phyloP scores from a whole-genome alignment of 1,140 invertebrate species.

The Epicauta chinensis region DNA sequence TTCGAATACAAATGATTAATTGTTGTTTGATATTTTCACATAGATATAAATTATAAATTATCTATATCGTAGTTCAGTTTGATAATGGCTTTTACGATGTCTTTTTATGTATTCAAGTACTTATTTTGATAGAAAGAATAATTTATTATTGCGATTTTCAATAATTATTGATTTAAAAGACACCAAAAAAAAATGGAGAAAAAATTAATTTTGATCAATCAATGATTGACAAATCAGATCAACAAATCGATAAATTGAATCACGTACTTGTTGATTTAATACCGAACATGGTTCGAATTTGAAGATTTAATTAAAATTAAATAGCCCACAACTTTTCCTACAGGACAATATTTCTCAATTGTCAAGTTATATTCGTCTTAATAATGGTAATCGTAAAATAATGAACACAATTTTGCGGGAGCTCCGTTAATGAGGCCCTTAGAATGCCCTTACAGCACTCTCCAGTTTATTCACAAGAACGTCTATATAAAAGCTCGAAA shows the following conservation, averaged over 20 bases:
- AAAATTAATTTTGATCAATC: neutral
- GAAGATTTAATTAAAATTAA: neutral
- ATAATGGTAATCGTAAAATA: conserved; percentile 27
- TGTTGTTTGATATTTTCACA: conserved; percentile 12
- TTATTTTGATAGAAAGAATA: neutral
- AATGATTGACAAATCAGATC: too few relatives aligned
- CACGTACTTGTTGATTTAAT: neutral
- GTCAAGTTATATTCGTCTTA: conserved; percentile 23
- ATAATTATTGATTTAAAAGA: neutral
- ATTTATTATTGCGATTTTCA: neutral
- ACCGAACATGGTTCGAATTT: neutral
- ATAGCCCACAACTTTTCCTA: neutral
- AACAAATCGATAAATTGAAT: neutral
- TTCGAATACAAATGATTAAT: conserved; percentile 8
- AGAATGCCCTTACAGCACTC: conserved; percentile 9
- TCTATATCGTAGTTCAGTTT: conserved; percentile 7
- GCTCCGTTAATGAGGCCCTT: conserved; percentile 22
- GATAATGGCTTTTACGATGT: too few relatives aligned
- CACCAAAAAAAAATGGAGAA: too few relatives aligned
- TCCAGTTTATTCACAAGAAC: too few relatives aligned
- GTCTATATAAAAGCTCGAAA: too few relatives aligned
- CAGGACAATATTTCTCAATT: conserved; percentile 23
- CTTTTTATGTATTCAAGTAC: too few relatives aligned
- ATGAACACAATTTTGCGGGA: conserved; percentile 24
- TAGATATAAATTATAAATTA: conserved; percentile 14